Percentiles rank a stretch among this genome's conserved stretches.
Evolutionary conservation across 2,113 vertebrate species (phyloP).

Genomic region (Plecotus auritus): DNA sequence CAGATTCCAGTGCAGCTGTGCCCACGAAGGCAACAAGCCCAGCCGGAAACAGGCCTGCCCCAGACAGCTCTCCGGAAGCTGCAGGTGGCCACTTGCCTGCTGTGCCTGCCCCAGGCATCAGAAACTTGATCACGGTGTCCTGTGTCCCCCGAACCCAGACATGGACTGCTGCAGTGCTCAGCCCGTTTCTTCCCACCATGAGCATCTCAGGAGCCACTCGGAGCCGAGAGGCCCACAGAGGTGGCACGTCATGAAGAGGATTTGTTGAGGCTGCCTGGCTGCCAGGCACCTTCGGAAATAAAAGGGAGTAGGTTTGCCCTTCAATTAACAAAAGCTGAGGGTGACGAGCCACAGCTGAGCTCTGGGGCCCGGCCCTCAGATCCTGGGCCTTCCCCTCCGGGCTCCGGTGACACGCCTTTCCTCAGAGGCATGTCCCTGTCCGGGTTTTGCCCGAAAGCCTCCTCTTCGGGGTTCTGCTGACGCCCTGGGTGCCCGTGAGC

Average conservation of each 20-base stretch:
- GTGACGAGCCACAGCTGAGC: fast-evolving
- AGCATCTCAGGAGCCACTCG: not conserved
- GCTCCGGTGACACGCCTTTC: not conserved
- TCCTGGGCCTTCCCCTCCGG: not conserved
- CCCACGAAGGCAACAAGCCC: not conserved
- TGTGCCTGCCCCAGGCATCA: not conserved
- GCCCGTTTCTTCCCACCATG: not conserved
- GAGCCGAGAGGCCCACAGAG: not conserved
- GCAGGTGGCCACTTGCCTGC: no score
- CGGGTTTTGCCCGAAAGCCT: fast-evolving
- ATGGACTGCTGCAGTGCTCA: fast-evolving
- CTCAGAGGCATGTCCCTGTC: not conserved
- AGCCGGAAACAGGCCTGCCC: not conserved
- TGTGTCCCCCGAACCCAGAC: not conserved
- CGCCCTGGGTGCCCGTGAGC: fast-evolving
- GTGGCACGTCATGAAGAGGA: not conserved
- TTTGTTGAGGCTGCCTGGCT: no score
- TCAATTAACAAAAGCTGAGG: not conserved
- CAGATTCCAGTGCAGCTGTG: not conserved
- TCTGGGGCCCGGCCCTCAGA: fast-evolving
- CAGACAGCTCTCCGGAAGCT: not conserved
- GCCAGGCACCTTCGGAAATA: not conserved
- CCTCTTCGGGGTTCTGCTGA: not conserved
- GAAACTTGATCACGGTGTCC: not conserved
- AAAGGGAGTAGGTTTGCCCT: not conserved